Conservation (phyloP, 1,140 invertebrate species). For the Drosophila sturtevanti region DNA sequence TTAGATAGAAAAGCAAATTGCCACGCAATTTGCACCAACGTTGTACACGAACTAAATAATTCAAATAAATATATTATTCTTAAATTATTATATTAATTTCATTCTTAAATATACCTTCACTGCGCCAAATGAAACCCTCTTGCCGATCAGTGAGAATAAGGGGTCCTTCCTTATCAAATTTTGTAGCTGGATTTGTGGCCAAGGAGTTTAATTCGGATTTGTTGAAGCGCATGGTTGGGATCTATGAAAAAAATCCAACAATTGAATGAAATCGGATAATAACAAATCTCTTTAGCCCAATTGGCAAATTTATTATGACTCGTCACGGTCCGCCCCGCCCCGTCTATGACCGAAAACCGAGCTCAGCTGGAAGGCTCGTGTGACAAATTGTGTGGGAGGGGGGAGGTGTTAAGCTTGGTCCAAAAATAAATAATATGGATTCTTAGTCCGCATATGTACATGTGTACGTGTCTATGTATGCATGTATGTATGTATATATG, state of each 20-base stretch:
- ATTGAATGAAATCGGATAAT: neutral
- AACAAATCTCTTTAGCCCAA: neutral
- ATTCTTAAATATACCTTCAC: conserved; percentile 89
- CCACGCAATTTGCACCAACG: conserved; percentile 96
- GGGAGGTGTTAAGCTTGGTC: neutral
- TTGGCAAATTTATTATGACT: neutral
- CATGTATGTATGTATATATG: neutral
- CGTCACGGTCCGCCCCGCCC: neutral
- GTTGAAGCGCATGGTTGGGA: conserved; percentile 92
- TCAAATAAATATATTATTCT: neutral
- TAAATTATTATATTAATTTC: neutral
- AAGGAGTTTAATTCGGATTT: conserved; percentile 92
- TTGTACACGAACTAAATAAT: conserved; percentile 87
- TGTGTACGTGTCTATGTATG: too few species aligned
- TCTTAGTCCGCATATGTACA: too few species aligned
- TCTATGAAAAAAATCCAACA: neutral
- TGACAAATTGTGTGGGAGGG: too few species aligned
- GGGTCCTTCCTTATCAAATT: conserved; percentile 96
- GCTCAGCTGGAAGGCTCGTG: neutral
- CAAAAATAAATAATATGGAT: neutral
- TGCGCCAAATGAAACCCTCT: conserved; percentile 94
- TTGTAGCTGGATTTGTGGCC: conserved; percentile 92
- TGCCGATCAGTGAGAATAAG: conserved; percentile 93
- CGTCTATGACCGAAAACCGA: neutral
- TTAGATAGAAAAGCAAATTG: conserved; percentile 97